Evolutionary conservation across 2,113 vertebrate genomes (phyloP), one percentile per base, ranked within the genome.

Genomic region (Rhadina sibilatrix): DNA sequence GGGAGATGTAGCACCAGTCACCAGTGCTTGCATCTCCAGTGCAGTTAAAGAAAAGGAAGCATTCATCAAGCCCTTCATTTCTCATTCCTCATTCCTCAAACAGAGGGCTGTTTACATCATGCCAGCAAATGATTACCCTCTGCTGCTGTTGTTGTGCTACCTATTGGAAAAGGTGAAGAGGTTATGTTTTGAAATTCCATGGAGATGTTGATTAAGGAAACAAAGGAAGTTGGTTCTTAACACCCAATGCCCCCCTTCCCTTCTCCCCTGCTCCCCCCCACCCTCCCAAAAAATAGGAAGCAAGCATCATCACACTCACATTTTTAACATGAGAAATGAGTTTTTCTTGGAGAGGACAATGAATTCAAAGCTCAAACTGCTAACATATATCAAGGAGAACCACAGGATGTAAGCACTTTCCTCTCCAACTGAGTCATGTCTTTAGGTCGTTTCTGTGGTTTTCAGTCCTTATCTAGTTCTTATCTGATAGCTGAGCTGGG

Each of bases 171-270:
- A 82, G 96, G 97, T 93, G 89, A 97, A 96, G 90, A 59, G 46
- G 78, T 96, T 95, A 89, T 95, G 86, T 85, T 97, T 96, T 94
- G 85, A 87, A 97, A 96, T 80, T 74, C 65, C 50, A 17, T 24
- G 40, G 69, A 94, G 46, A 77, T 90, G 50, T 94, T 97, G 96
- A 96, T 96, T 95, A 97, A 97, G n/a, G 93, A 93, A 97, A 97
- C 79, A 95, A 89, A 91, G 78, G 88, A 95, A 96, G 35, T 25
- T 79, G 35, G 33, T 79, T 96, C 59, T 96, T 95, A 93, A 80
- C 72, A 96, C 54, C 54, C 37, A 66, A 72, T 15, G 5, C 18
- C 37, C 15, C 9, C 28, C 5, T 4, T 21, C 18, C 21, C 4
- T 33, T 15, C 50, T 7, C 11, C 9, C 9, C 12, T 3, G 2